Base-by-base conservation (phyloP, 2,113 vertebrate genomes). In the Xiphophorus maculatus region DNA sequence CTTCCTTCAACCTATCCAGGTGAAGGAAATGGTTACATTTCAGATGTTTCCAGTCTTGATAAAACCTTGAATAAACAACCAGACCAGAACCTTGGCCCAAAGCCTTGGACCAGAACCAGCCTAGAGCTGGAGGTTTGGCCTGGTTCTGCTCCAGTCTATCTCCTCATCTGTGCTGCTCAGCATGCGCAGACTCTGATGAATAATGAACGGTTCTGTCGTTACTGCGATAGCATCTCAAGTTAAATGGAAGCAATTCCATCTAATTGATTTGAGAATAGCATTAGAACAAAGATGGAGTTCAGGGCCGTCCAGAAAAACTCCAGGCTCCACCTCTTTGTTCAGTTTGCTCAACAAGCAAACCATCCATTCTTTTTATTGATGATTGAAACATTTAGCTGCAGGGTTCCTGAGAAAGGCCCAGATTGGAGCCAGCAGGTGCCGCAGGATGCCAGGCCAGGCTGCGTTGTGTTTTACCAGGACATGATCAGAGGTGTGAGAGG, bases 201-300 rank as follows among this genome's bases (percentile, higher is more conserved):
- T 94, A 92, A 94, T 93, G 92, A 91, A 94, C 91, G 61, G 71
- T 90, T 95, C 89, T 87, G 91, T 92, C 91, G 94, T 94, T 93
- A 92, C 89, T 12, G 14, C 28, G 93, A 94, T 93, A 94, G 81
- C 42, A 94, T 94, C 93, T 92, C 61, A 90, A 93, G 90, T 87
- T 91, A 93, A 94, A 94, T 92, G 82, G 90, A 90, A 86, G 93
- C 89, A 92, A 93, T 94, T 95, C 94, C 88, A 89, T 90, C 89
- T 93, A 92, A 94, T 92, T 91, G 90, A 95, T 95, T 91, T 90
- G 77, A 91, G 88, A 92, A 93, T 87, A 92, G 87, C 90, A 93
- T 94, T 92, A 92, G 73, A 84, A 89, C 74, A 87, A 83, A 78
- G 80, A 85, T 85, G 63, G 84, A 61, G 82, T 84, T 81, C 80